phyloP scores from a whole-genome alignment of 1,140 invertebrate genomes.

The Scaptomyza montana region DNA sequence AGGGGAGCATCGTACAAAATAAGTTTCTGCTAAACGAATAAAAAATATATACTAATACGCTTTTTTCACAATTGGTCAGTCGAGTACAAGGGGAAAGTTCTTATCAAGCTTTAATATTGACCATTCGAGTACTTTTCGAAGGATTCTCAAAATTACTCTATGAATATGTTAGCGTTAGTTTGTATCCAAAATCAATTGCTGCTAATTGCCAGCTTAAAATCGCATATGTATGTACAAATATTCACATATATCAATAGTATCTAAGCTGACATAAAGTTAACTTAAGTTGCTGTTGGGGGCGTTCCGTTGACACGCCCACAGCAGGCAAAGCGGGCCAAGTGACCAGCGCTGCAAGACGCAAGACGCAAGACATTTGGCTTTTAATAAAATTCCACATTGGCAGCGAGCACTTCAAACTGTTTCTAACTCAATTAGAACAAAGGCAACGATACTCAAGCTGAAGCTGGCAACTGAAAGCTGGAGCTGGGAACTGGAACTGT shows the following conservation, averaged over 20 bases:
- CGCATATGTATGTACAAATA: conserved; percentile 1
- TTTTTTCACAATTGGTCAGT: conserved; percentile 75
- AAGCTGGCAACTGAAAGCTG: background rate
- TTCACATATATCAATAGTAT: background rate
- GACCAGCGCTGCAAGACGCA: conserved; percentile 12
- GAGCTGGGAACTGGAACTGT: background rate
- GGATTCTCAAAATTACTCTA: conserved; percentile 54
- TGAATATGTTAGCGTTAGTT: conserved; percentile 65
- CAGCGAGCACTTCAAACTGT: conserved; percentile 53
- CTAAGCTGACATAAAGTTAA: conserved; percentile 43
- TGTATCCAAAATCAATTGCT: conserved; percentile 26
- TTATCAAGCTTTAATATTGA: conserved; percentile 55
- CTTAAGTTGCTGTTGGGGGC: conserved; percentile 9
- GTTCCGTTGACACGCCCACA: conserved; percentile 17
- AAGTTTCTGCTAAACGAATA: conserved; percentile 55
- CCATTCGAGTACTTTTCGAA: conserved; percentile 22
- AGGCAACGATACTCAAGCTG: conserved; percentile 40
- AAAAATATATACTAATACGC: conserved; percentile 76
- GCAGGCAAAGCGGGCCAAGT: background rate
- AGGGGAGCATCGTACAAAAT: conserved; percentile 26
- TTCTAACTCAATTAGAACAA: conserved; percentile 73
- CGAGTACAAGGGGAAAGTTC: conserved; percentile 11
- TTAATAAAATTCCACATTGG: conserved; percentile 47
- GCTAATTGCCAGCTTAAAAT: conserved; percentile 13
- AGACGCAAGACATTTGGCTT: conserved; percentile 50